These are phyloP conservation scores for Tachina grossa DNA, from an alignment of 2,888 invertebrate genomes.

Conservation along the genomic window DNA sequence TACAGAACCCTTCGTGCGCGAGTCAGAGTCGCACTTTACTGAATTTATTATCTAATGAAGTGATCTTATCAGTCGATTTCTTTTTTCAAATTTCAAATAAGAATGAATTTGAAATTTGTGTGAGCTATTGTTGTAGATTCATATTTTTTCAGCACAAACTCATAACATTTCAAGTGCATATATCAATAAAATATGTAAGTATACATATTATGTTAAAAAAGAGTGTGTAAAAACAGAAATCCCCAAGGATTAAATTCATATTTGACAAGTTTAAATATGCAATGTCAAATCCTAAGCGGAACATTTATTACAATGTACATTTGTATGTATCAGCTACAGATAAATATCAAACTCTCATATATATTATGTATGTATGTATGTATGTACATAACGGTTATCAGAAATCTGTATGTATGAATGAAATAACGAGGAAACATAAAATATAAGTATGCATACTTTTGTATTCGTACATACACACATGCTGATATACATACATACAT, in stretches of 20 bases:
- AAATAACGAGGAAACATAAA: slow-evolving; percentile 10
- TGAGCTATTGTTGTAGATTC: too few species aligned
- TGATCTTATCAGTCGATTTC: too few species aligned
- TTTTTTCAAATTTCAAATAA: too few species aligned
- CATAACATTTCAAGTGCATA: neutral
- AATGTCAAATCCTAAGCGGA: slow-evolving; percentile 49
- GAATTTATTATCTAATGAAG: too few species aligned
- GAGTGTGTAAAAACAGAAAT: neutral
- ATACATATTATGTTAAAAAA: neutral
- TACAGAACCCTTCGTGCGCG: too few species aligned
- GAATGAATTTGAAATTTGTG: too few species aligned
- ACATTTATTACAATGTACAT: slow-evolving; percentile 10
- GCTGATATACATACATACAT: neutral
- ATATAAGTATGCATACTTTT: slow-evolving; percentile 48
- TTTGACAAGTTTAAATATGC: slow-evolving; percentile 51
- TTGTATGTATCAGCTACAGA: neutral
- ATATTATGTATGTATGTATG: neutral
- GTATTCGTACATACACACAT: neutral
- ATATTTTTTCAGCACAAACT: neutral
- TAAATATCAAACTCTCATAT: neutral
- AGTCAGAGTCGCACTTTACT: too few species aligned
- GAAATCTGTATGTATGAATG: slow-evolving; percentile 37
- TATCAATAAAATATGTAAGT: slow-evolving; percentile 15
- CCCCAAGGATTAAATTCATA: slow-evolving; percentile 23
- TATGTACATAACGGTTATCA: neutral